Base-by-base conservation (phyloP, 1,140 invertebrate genomes). In the Bombus pascuorum region DNA sequence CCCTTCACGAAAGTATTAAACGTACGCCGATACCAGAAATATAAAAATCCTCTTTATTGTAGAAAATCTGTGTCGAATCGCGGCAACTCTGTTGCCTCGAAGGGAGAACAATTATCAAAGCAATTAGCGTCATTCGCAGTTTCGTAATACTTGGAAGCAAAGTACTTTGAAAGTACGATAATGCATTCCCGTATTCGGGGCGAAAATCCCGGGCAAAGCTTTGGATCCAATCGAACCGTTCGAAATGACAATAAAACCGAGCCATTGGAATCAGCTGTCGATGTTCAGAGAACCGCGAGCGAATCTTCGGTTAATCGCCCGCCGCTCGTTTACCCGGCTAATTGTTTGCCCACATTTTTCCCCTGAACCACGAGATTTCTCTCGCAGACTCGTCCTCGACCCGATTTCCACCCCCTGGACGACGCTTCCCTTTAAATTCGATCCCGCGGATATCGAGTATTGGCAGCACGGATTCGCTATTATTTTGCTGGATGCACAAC, bases 291-390 rank as follows among this genome's bases (percentile, higher is more conserved):
- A 78, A 78, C 74, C 75, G 75, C 75, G 57, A 42, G 32, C 15
- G 86, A 86, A 83, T 86, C 85, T 85, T 89, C 81, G 88, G 75
- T 89, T 86, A 89, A 89, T 88, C 88, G 88, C 42, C 57, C 75
- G 32, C 44, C 68, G 78, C 83, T 79, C 83, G 88, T 83, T 88
- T 89, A 79, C 87, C 57, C 70, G 62, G 78, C 53, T 89, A 89
- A 89, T 89, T 88, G 88, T 89, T 85, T 75, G 74, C 78, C 70
- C 74, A 65, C 68, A 44, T 88, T 88, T 88, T 88, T 85, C 25
- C 66, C 53, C 22, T 18, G 59, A 68, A 76, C 82, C 83, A 78
- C 82, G 37, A 53, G 66, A 68, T 81, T 78, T 82, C 81, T 85
- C 87, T 79, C 42, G 39, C 73, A 42, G 34, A 34, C 32, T 32